Conservation (phyloP, 23 tunicate species). For the Oikopleura dioica region DNA sequence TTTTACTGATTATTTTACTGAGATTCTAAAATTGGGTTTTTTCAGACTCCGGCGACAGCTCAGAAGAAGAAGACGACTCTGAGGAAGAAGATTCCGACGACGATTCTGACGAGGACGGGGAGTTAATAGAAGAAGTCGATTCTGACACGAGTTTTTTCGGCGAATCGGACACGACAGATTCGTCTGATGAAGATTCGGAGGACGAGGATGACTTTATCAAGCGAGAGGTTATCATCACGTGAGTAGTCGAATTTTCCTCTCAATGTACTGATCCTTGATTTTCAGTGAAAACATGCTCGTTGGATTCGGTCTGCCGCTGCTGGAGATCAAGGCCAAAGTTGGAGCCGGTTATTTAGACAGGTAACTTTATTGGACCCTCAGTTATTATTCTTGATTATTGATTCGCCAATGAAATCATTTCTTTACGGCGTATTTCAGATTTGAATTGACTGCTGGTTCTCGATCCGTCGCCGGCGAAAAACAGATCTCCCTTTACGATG, state of each 20-base stretch:
- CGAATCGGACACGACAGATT: constrained; percentile 4
- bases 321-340: not conserved
- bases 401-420: too few relatives aligned
- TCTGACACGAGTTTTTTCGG: not conserved
- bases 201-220: not conserved
- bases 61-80: too few relatives aligned
- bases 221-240: constrained; percentile 2
- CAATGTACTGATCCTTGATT: too few relatives aligned
- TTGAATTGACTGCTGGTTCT: not conserved
- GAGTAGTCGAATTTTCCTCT: not conserved
- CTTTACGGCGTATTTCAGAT: too few relatives aligned
- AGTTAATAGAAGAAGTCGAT: not conserved
- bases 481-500: not conserved
- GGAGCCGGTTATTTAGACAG: constrained; percentile 5
- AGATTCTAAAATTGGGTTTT: too few relatives aligned
- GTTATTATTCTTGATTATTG: too few relatives aligned
- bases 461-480: not conserved
- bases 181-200: not conserved
- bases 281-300: not conserved
- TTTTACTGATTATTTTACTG: too few relatives aligned
- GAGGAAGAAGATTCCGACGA: not conserved
- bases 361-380: too few relatives aligned
- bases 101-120: not conserved
- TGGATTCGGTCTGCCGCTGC: not conserved
- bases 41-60: too few relatives aligned